Conservation (phyloP, 1,140 invertebrate genomes). For the Mesaphorura yosii region DNA sequence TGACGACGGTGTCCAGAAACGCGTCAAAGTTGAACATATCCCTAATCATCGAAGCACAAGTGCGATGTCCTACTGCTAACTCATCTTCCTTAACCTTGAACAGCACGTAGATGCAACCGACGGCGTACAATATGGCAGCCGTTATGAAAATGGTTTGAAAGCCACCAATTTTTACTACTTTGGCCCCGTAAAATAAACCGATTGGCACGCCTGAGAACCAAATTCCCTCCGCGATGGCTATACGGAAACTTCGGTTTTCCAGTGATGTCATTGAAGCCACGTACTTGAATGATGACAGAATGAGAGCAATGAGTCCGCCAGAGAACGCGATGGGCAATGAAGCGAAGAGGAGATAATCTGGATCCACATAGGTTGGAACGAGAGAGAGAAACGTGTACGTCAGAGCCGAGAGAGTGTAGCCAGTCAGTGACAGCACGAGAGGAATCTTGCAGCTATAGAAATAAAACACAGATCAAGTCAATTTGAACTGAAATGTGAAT, state of each 20-base stretch:
- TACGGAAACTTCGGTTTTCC: slow-evolving; percentile 11
- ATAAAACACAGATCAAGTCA: too few relatives aligned
- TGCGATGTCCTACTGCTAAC: too few relatives aligned
- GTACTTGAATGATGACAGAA: slow-evolving; percentile 5
- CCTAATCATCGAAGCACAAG: neutral
- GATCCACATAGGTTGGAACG: neutral
- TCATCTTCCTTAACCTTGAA: too few relatives aligned
- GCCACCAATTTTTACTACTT: too few relatives aligned
- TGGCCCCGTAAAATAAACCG: slow-evolving; percentile 1
- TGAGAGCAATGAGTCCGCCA: slow-evolving; percentile 7
- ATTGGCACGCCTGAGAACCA: slow-evolving; percentile 7
- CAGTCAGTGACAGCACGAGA: slow-evolving; percentile 8
- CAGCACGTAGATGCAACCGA: too few relatives aligned
- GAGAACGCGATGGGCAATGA: slow-evolving; percentile 16
- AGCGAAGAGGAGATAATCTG: neutral
- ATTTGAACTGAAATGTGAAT: too few relatives aligned
- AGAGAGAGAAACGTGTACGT: slow-evolving; percentile 1
- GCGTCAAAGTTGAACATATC: slow-evolving; percentile 17
- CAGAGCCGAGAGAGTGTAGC: slow-evolving; percentile 6
- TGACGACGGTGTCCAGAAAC: slow-evolving; percentile 9
- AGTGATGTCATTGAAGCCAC: neutral
- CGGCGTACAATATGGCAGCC: too few relatives aligned
- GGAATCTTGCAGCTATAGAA: too few relatives aligned
- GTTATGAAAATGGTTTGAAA: too few relatives aligned
- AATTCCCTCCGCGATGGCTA: slow-evolving; percentile 1